Evolutionary conservation across 2,888 invertebrate species (phyloP).

Genomic region (Acanthococcus lagerstroemiae): DNA sequence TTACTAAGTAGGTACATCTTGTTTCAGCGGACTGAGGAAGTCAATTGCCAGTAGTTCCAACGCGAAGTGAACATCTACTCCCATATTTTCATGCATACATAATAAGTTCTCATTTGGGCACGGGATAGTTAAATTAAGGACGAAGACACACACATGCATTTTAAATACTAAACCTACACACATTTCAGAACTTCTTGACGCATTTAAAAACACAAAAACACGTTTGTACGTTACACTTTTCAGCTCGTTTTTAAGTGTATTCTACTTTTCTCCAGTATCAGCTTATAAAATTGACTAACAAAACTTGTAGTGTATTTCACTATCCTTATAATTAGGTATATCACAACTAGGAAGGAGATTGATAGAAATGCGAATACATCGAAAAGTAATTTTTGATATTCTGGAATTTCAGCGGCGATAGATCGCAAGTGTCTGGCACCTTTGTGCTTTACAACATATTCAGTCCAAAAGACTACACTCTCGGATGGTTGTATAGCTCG

Average conservation of each 20-base stretch:
- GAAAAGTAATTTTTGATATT: slow-evolving; percentile 22
- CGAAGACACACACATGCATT: no score
- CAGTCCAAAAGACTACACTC: slow-evolving; percentile 30
- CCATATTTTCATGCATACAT: no score
- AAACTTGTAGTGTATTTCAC: background rate
- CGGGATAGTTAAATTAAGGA: no score
- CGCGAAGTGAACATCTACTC: no score
- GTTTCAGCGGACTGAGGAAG: no score
- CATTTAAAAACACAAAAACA: no score
- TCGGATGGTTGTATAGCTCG: slow-evolving; percentile 12
- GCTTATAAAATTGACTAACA: background rate
- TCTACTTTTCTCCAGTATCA: background rate
- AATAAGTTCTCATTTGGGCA: no score
- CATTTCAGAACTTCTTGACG: no score
- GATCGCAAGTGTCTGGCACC: slow-evolving; percentile 26
- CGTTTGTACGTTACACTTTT: background rate
- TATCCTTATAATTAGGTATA: background rate
- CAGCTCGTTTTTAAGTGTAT: background rate
- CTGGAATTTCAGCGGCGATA: slow-evolving; percentile 19
- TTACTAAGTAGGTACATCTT: no score
- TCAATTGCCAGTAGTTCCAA: no score
- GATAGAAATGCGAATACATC: slow-evolving; percentile 14
- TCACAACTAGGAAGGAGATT: background rate
- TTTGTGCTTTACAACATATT: slow-evolving; percentile 27
- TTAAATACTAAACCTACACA: no score